Evolutionary conservation across 2,113 vertebrate species (phyloP).

Genomic region (Gavialis gangeticus): DNA sequence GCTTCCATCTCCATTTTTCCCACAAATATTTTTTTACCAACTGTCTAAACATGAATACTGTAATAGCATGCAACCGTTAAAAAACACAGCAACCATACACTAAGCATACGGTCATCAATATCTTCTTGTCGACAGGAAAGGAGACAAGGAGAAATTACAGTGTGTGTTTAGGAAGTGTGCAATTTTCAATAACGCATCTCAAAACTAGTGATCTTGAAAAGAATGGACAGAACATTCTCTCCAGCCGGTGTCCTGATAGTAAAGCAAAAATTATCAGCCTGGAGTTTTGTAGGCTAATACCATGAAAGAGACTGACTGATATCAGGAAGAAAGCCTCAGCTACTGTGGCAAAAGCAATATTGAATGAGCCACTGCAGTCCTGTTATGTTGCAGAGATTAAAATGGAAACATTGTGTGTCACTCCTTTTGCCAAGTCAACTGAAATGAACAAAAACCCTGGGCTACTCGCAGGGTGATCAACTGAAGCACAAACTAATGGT

Average conservation of each 20-base stretch:
- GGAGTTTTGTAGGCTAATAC: background rate
- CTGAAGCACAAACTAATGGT: conserved; percentile 24
- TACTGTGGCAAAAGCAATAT: background rate
- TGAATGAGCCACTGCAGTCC: conserved; percentile 25
- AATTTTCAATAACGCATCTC: conserved; percentile 18
- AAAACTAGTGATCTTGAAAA: conserved; percentile 4
- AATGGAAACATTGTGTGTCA: conserved; percentile 33
- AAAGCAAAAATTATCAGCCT: background rate
- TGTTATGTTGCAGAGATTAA: conserved; percentile 1
- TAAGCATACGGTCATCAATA: background rate
- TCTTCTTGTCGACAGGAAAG: background rate
- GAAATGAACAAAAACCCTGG: background rate
- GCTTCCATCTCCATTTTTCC: background rate
- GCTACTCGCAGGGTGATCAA: conserved; percentile 13
- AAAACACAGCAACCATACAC: background rate
- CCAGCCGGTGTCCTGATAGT: background rate
- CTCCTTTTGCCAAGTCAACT: background rate
- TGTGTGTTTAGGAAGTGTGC: background rate
- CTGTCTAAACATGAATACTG: background rate
- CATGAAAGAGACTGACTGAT: background rate
- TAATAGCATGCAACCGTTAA: background rate
- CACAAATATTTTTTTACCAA: background rate
- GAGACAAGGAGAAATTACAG: background rate
- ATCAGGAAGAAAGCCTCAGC: conserved; percentile 20
- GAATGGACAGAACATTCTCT: background rate